These are phyloP conservation scores for Manis crassicaudata DNA, from an alignment of 2,797 vertebrate genomes.

Conservation along the genomic window DNA sequence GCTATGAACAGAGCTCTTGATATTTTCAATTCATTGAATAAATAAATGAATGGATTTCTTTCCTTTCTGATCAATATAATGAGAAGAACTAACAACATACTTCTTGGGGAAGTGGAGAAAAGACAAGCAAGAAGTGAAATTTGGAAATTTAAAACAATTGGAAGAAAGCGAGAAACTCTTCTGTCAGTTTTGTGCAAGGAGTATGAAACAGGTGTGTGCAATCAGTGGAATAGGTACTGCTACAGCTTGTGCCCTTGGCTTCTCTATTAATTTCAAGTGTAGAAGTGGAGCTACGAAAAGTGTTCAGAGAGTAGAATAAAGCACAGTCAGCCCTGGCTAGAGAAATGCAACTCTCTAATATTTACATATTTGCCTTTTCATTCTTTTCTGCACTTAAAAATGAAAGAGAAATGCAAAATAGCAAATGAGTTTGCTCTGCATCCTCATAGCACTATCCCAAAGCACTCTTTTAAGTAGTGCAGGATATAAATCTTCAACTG, in stretches of 20 bases:
- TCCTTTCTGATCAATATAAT: conserved; percentile 30
- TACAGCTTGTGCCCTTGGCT: background rate
- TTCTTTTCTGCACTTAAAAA: background rate
- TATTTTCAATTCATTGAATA: conserved; percentile 34
- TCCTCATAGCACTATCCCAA: background rate
- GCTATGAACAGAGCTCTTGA: background rate
- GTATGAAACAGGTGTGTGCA: background rate
- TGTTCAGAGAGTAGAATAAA: background rate
- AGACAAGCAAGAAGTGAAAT: conserved; percentile 1
- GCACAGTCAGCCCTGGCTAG: too few relatives aligned
- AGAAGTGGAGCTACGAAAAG: background rate
- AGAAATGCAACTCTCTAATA: background rate
- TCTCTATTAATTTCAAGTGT: background rate
- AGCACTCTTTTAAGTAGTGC: background rate
- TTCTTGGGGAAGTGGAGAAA: background rate
- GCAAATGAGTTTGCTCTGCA: background rate
- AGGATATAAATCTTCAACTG: background rate
- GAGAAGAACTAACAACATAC: background rate
- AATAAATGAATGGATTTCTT: background rate
- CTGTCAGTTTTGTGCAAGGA: background rate
- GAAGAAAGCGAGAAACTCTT: background rate
- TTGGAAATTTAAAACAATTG: background rate
- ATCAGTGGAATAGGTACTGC: background rate
- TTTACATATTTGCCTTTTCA: background rate
- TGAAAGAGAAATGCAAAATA: background rate